Base-by-base conservation (phyloP, 2,797 vertebrate genomes). In the Fistularia commersonii region DNA sequence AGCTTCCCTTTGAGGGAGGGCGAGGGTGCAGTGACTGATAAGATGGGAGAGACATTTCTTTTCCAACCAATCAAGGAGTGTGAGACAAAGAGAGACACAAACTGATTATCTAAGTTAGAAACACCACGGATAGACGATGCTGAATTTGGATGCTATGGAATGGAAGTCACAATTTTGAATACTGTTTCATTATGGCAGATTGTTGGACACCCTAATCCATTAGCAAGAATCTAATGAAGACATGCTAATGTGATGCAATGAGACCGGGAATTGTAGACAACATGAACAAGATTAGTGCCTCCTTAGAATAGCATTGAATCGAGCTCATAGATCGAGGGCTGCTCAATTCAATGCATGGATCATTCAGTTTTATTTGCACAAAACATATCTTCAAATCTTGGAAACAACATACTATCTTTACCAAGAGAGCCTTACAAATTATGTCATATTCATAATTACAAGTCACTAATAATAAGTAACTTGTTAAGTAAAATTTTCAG, bases 1-100 rank as follows among this genome's bases (percentile, higher is more conserved):
- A 45, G 84, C 84, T 88, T 91, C 87, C 88, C 87, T 74, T 80
- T 57, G 67, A 59, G 64, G 61, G 61, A 74, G 69, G 58, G 54
- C 49, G 43, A 76, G 82, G 83, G 81, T 45, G 82, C 11, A 65
- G 81, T 8, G 61, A 32, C 82, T 79, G 88, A 91, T 89, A 90
- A 91, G 82, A 84, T 58, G 67, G 70, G 67, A 65, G 68, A 76
- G 61, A 64, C 76, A 71, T 79, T 85, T 56, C 69, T 61, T 68
- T 66, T 44, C 51, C 60, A 65, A 58, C 54, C 51, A 64, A 68
- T 57, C 9, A 14, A 63, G 11, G 37, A 67, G 60, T 15, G 15
- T 13, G 38, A 15, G 15, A 41, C 11, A n/a, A 37, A n/a, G 37
- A 48, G 23, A 23, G 23, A 23, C 23, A 23, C 23, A 23, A 23